Base-by-base conservation (phyloP, 2,113 vertebrate genomes). In the Eurypyga helias region DNA sequence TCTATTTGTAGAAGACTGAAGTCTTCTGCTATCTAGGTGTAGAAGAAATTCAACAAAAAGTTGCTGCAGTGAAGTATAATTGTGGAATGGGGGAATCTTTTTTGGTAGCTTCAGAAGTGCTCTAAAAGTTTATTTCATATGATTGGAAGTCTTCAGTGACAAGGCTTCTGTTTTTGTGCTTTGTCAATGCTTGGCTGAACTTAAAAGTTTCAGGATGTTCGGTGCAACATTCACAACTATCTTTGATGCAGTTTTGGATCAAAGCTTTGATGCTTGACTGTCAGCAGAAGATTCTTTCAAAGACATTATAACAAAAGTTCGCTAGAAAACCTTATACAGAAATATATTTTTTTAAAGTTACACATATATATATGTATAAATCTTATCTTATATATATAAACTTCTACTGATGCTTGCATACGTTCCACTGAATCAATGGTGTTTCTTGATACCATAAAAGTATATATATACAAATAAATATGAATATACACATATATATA, bases 191-290 rank as follows among this genome's bases (percentile, higher is more conserved):
- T 96, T 90, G 91, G 54, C 57, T 96, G 92, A 96, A 77, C 71
- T 69, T 89, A 72, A 87, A 79, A 96, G 61, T 89, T 96, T 91
- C 48, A 83, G 72, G 46, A 76, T 80, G 66, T 86, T 90, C 6
- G 2, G 34, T 79, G 71, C 33, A 88, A 85, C 62, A 52, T 69
- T 89, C 75, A 88, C 88, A 92, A 92, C 36, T 54, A 90, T 21
- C 66, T 96, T 91, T 95, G 78, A 91, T 78, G 71, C n/a, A 58
- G 87, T 91, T 87, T 93, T 89, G 73, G 77, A 87, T 93, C 72
- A 95, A 90, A 92, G 66, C 25, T 91, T 77, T 80, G 80, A 94
- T 89, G 91, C 80, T 65, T 96, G 62, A 83, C 77, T 80, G 83
- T 87, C 89, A 94, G 75, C 45, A 94, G 66, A 94, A 94, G 43